These are phyloP conservation scores for Heteractis magnifica DNA, from an alignment of 92 coral and sea anemone genomes.

Conservation along the genomic window DNA sequence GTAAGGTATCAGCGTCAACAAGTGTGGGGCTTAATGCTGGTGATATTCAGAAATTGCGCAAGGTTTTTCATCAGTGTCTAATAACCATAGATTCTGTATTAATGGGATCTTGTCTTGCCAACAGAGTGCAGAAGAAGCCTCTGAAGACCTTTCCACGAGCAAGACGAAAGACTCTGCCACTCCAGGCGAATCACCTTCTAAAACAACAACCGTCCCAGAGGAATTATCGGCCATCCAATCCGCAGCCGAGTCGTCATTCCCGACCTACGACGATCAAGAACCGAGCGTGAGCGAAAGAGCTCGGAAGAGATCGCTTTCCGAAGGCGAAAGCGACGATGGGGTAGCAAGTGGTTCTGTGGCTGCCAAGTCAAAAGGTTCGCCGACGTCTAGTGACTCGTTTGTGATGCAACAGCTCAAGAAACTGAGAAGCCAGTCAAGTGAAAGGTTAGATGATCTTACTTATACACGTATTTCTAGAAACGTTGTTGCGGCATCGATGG, in stretches of 20 bases:
- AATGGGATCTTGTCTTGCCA: not conserved
- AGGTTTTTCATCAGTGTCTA: not conserved
- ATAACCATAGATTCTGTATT: not conserved
- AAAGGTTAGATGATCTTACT: slow-evolving; percentile 53
- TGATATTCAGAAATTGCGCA: too few relatives aligned
- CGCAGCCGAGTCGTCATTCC: slow-evolving; percentile 64
- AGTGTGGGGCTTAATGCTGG: too few relatives aligned
- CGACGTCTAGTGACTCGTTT: slow-evolving; percentile 72
- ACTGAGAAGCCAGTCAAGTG: slow-evolving; percentile 72
- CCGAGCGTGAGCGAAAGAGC: slow-evolving; percentile 31
- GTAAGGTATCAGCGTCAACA: too few relatives aligned
- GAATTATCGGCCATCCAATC: slow-evolving; percentile 72
- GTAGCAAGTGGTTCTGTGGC: slow-evolving; percentile 44
- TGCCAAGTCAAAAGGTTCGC: slow-evolving; percentile 61
- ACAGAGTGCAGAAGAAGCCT: slow-evolving; percentile 17
- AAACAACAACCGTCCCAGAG: slow-evolving; percentile 64
- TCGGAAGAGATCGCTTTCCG: slow-evolving; percentile 75
- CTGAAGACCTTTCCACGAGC: slow-evolving; percentile 5
- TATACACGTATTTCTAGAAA: too few relatives aligned
- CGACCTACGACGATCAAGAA: slow-evolving; percentile 57
- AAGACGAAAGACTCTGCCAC: not conserved
- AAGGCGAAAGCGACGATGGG: slow-evolving; percentile 89
- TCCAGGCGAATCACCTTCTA: slow-evolving; percentile 55
- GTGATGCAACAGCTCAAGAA: slow-evolving; percentile 79
- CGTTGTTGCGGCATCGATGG: too few relatives aligned